Evolutionary conservation across 2,113 vertebrate genomes (phyloP), one percentile per base, ranked within the genome.

Genomic region (Recurvirostra avosetta): DNA sequence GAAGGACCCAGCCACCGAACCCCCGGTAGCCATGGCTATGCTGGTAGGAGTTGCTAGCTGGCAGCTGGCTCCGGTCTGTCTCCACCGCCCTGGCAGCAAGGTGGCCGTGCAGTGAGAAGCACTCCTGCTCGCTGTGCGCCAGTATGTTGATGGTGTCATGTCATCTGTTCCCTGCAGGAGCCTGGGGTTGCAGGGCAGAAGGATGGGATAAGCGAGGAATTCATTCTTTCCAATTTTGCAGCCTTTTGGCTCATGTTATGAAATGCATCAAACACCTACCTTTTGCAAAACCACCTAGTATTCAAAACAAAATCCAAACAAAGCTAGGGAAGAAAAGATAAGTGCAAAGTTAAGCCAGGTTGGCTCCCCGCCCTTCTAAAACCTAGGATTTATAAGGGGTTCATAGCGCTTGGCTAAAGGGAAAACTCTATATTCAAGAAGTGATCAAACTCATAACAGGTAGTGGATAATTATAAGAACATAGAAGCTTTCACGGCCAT

Each of bases 141-240:
- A 29, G 63, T 56, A n/a, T 78, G 92, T 74, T 84, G 83, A 32
- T 56, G 52, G 79, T 93, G 79, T 91, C 61, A 7, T 78, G 73
- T 94, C 95, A 94, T 93, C 88, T 84, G 76, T 78, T 91, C 83
- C 88, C 72, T 45, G 68, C 76, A 84, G 76, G 65, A 93, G 49
- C 68, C 56, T 27, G 49, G 47, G 40, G 47, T 50, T 88, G 72
- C 75, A 17, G 55, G 78, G 73, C 61, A 74, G 76, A 83, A 63
- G 68, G 65, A 61, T 66, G 43, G 73, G 52, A 65, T 88, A 61
- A 92, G 34, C 0, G 0, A 84, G 79, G 27, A 92, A 78, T 86
- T 56, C 0, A 52, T 91, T 77, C 43, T 63, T 93, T 61, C 40
- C 22, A 20, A 18, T 90, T 92, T 29, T 56, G 10, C 34, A 61